Evolutionary conservation across 1,140 invertebrate species (phyloP), one percentile per base, ranked within the genome.

Genomic region (Marisa cornuarietis): DNA sequence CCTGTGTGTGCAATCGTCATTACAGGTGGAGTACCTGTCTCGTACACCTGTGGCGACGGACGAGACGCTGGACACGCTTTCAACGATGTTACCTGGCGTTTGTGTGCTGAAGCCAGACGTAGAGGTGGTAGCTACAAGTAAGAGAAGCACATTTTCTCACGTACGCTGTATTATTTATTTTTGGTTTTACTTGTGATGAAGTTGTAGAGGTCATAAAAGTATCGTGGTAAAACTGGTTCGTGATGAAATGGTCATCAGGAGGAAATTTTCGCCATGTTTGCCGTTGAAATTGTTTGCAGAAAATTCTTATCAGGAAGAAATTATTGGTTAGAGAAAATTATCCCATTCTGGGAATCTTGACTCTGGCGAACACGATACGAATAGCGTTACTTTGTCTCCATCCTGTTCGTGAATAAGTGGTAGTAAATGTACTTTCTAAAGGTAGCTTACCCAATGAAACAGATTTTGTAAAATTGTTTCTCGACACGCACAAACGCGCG

Each of bases 11-110:
- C 18, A 0, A 0, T 31, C 76, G 11, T 26, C 22, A 26, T 51
- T 68, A 54, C 76, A 77, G 65, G 76, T 77, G 65, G 76, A 77
- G 58, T 49, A 52, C 63, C 65, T 77, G 63, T 77, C 76, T 22
- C 76, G 76, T 4, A 18, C 42, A 10, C 20, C 74, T 20, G 0
- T 24, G 13, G 3, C 22, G 5, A 16, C 62, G 13, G 22, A 24
- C 2, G 26, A 51, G 26, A 65, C n/a, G 10, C 22, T n/a, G 51
- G 65, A 1, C 20, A 63, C n/a, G 9, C 42, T 77, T 42, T 8
- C 9, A 18, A 16, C 16, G 6, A 18, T 42, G 63, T 31, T 77
- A 14, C 49, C 76, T 14, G 4, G 20, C 6, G 31, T 77, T 63
- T 77, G 76, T 69, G 76, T 77, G 22, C 62, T 24, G 16, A n/a